Conservation (phyloP, 2,797 vertebrate species). For the Peromyscus melanophrys region DNA sequence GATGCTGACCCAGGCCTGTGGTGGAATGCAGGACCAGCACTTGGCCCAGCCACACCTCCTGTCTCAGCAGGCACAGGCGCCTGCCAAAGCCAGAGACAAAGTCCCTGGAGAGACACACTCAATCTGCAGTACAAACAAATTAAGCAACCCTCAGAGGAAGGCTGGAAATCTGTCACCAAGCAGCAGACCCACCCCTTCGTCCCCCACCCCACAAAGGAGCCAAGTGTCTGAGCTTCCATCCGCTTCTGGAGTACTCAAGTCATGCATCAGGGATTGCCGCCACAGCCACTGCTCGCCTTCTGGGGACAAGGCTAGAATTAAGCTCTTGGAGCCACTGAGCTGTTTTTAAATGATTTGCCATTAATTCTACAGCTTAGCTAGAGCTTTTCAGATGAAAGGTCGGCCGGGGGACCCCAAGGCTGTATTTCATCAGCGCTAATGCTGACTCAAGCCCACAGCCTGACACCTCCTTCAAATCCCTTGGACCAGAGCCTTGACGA, state of each 20-base stretch:
- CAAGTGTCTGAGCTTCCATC: background rate
- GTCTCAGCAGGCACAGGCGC: background rate
- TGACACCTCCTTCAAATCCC: conserved; percentile 50
- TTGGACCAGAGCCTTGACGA: background rate
- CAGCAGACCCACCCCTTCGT: conserved; percentile 55
- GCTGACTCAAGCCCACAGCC: conserved; percentile 58
- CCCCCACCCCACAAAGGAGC: background rate
- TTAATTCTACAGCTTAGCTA: conserved; percentile 80
- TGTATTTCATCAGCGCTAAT: conserved; percentile 64
- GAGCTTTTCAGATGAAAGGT: conserved; percentile 71
- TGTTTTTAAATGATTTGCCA: conserved; percentile 78
- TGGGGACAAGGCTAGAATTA: conserved; percentile 78
- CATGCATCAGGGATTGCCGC: conserved; percentile 27
- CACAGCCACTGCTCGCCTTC: conserved; percentile 51
- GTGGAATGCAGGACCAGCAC: background rate
- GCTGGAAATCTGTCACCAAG: conserved; percentile 58
- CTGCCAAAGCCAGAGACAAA: conserved; percentile 32
- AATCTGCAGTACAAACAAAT: background rate
- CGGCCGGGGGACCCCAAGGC: conserved; percentile 58
- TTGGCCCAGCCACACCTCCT: background rate
- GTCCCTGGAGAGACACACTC: conserved; percentile 49
- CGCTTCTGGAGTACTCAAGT: conserved; percentile 63
- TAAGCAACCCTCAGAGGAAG: background rate
- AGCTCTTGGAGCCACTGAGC: conserved; percentile 71
- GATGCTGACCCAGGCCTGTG: background rate